These are phyloP conservation scores for Notodonta dromedarius DNA, from an alignment of 2,888 invertebrate species.

Conservation along the genomic window DNA sequence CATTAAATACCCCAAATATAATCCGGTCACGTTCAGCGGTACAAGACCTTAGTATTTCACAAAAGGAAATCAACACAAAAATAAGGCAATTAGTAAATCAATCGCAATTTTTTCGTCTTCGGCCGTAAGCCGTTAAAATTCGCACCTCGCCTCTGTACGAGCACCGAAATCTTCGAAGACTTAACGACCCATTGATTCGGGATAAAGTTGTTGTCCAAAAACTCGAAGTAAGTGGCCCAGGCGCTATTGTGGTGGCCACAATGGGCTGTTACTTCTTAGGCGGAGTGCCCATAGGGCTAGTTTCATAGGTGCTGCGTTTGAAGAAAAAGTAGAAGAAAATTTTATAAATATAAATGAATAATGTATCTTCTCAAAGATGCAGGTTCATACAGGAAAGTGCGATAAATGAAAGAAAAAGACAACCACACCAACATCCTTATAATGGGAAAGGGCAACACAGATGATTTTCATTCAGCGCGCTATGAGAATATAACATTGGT, in stretches of 20 bases:
- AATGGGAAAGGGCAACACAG: too few relatives aligned
- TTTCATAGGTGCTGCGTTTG: slow-evolving; percentile 6
- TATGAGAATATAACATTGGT: too few relatives aligned
- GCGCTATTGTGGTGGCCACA: slow-evolving; percentile 54
- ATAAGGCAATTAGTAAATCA: slow-evolving; percentile 50
- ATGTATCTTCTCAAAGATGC: too few relatives aligned
- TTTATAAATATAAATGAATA: not conserved
- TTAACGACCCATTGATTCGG: slow-evolving; percentile 75
- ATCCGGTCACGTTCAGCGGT: slow-evolving; percentile 21
- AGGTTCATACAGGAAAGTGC: too few relatives aligned
- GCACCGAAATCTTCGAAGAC: slow-evolving; percentile 40
- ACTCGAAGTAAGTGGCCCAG: slow-evolving; percentile 49
- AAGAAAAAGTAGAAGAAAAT: slow-evolving; percentile 7
- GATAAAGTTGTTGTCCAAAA: slow-evolving; percentile 77
- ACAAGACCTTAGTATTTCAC: slow-evolving; percentile 25
- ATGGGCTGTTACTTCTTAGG: slow-evolving; percentile 58
- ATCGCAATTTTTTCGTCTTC: slow-evolving; percentile 30
- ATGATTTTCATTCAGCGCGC: too few relatives aligned
- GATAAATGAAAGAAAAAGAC: too few relatives aligned
- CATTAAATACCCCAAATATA: not conserved
- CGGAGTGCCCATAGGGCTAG: slow-evolving; percentile 32
- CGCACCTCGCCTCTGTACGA: slow-evolving; percentile 51
- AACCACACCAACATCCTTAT: too few relatives aligned
- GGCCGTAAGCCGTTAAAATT: slow-evolving; percentile 49
- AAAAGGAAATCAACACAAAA: slow-evolving; percentile 42